Base-by-base conservation (phyloP, 1,140 invertebrate species). In the Drosophila kikkawai region DNA sequence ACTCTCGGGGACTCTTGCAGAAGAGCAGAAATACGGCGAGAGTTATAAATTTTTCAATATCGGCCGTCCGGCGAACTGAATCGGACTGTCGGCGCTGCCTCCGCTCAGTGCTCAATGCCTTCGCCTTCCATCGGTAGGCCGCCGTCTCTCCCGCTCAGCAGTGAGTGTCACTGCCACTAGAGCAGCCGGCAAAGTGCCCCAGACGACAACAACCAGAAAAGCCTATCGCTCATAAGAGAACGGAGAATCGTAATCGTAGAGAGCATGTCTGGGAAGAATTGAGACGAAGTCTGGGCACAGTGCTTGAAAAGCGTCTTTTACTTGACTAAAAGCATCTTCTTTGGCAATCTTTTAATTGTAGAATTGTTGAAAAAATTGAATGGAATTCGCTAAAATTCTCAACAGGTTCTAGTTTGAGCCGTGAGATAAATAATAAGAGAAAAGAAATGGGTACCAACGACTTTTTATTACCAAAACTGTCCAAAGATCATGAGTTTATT, bases 141-240 rank as follows among this genome's bases (percentile, higher is more conserved):
- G 45, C 58, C 42, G 45, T 60, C 42, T 53, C 47, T 58, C 51
- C 65, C 63, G 61, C 76, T 83, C 66, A 63, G 19, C n/a, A 9
- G 29, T 64, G 84, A 83, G 84, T 87, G 84, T 87, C 84, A 87
- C 84, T 87, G 84, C 80, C 84, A 87, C 66, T 83, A 57, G 64
- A 78, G 67, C 80, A 82, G 68, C 75, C 79, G 56, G 73, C 71
- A 57, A 71, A 44, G 58, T 51, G 26, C 53, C 56, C 41, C 55
- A 59, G 57, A 66, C 48, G 45, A 61, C 55, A 70, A 70, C 65
- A 71, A 57, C 66, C 39, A 69, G 17, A 15, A 19, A 32, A 29
- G 37, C 19, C 36, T 41, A 57, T 70, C 29, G 22, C 17, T 12
- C 34, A 11, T 26, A 22, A 45, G 66, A 73, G 66, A 63, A 53